Conservation (phyloP, 2,888 invertebrate genomes). For the Ypsolopha scabrella region DNA sequence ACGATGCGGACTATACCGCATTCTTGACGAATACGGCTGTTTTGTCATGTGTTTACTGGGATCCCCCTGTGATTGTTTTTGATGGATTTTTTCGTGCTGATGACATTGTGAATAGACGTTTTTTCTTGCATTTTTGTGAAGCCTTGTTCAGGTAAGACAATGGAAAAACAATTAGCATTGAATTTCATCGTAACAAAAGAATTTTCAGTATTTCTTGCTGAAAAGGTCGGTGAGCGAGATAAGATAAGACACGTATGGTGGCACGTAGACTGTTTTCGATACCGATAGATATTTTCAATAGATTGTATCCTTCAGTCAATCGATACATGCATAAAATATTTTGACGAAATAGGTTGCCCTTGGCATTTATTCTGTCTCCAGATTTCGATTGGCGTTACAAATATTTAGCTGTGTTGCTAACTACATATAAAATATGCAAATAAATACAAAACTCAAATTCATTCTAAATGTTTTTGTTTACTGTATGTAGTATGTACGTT, state of each 20-base stretch:
- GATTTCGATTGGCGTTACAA: too few relatives aligned
- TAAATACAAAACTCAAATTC: too few relatives aligned
- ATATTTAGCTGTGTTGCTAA: too few relatives aligned
- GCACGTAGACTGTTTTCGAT: neutral
- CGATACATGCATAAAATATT: too few relatives aligned
- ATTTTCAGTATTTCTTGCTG: slow-evolving; percentile 36
- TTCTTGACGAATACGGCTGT: neutral
- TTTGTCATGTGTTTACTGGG: neutral
- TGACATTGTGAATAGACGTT: neutral
- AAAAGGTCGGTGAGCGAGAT: slow-evolving; percentile 32
- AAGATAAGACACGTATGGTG: slow-evolving; percentile 27
- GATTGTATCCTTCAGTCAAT: too few relatives aligned
- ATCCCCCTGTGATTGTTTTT: neutral
- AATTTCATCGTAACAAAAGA: slow-evolving; percentile 13
- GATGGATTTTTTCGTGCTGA: neutral
- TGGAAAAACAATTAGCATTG: neutral
- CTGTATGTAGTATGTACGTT: too few relatives aligned
- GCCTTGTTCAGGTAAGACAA: slow-evolving; percentile 1
- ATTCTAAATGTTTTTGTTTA: too few relatives aligned
- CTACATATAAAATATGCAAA: too few relatives aligned
- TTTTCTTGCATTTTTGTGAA: neutral
- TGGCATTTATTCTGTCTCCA: too few relatives aligned
- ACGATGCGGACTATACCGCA: slow-evolving; percentile 1
- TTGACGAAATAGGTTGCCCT: too few relatives aligned
- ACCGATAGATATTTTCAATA: neutral